phyloP scores from a whole-genome alignment of 2,888 invertebrate genomes.

The Lissocephala sabroskyi region DNA sequence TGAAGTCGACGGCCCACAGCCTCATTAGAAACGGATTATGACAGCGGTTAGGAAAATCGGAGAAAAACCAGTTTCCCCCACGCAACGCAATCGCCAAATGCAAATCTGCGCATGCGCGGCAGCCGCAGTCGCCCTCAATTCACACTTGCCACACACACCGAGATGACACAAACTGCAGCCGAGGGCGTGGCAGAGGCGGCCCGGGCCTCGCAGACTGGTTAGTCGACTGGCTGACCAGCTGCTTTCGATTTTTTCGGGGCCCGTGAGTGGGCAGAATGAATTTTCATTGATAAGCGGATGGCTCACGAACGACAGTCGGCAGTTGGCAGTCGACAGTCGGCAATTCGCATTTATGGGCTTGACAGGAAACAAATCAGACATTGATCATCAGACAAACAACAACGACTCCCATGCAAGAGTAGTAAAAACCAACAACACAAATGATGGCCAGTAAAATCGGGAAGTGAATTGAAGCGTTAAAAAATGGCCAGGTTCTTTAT shows the following conservation, averaged over 20 bases:
- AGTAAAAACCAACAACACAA: conserved; percentile 23
- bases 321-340: neutral
- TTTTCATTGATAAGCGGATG: conserved; percentile 49
- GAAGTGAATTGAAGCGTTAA: neutral
- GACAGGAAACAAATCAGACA: conserved; percentile 68
- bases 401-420: conserved; percentile 31
- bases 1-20: conserved; percentile 31
- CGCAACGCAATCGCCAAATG: conserved; percentile 49
- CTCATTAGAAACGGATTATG: conserved; percentile 61
- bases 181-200: conserved; percentile 15
- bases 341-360: conserved; percentile 44
- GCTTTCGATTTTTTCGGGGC: conserved; percentile 43
- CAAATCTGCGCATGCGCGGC: conserved; percentile 42
- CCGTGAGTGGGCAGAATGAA: conserved; percentile 44
- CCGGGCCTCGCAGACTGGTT: conserved; percentile 4
- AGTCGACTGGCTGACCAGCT: conserved; percentile 18
- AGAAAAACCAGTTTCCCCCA: too few species aligned
- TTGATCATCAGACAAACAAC: conserved; percentile 40
- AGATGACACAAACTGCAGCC: conserved; percentile 56
- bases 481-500: too few species aligned
- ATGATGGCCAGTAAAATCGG: conserved; percentile 2
- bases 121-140: conserved; percentile 68
- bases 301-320: conserved; percentile 10
- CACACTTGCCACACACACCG: conserved; percentile 64
- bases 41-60: conserved; percentile 28